phyloP scores from a whole-genome alignment of 2,113 vertebrate genomes.

The Dunckerocampus dactyliophorus region DNA sequence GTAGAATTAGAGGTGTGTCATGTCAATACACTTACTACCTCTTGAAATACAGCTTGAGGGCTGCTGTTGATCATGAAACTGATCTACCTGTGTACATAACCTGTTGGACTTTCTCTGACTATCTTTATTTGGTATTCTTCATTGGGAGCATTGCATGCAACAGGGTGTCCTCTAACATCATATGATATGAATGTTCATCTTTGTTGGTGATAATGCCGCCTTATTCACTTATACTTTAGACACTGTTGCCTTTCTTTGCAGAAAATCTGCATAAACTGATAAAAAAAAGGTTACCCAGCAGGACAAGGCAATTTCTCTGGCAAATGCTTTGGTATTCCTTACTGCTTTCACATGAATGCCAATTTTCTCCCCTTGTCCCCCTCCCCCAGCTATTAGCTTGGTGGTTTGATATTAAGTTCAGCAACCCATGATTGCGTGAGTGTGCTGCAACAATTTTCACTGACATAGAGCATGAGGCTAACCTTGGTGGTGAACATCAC shows the following conservation, averaged over 20 bases:
- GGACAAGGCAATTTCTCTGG: not conserved
- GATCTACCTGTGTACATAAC: conserved; percentile 6
- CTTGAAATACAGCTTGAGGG: not conserved
- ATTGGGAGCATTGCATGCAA: conserved; percentile 56
- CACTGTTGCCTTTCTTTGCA: not conserved
- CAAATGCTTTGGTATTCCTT: not conserved
- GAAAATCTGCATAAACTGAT: not conserved
- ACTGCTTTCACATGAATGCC: conserved; percentile 32
- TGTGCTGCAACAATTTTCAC: conserved; percentile 28
- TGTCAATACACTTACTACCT: not conserved
- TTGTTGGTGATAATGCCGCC: not conserved
- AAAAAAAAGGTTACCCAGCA: not conserved
- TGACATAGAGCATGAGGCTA: conserved; percentile 5
- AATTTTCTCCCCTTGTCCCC: conserved; percentile 27
- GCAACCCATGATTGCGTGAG: conserved; percentile 34
- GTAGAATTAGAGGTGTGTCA: not conserved
- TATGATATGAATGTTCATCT: not conserved
- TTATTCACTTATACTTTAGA: not conserved
- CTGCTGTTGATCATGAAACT: not conserved
- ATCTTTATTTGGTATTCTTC: no score
- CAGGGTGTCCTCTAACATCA: conserved; percentile 57
- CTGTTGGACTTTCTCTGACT: conserved; percentile 39
- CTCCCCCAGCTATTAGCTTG: conserved; percentile 46
- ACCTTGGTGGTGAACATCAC: conserved; percentile 1
- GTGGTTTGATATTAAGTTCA: conserved; percentile 51